Percentiles rank a stretch among this genome's conserved stretches.
Evolutionary conservation across 2,113 vertebrate species (phyloP).

Genomic region (Phyllostomus hastatus): DNA sequence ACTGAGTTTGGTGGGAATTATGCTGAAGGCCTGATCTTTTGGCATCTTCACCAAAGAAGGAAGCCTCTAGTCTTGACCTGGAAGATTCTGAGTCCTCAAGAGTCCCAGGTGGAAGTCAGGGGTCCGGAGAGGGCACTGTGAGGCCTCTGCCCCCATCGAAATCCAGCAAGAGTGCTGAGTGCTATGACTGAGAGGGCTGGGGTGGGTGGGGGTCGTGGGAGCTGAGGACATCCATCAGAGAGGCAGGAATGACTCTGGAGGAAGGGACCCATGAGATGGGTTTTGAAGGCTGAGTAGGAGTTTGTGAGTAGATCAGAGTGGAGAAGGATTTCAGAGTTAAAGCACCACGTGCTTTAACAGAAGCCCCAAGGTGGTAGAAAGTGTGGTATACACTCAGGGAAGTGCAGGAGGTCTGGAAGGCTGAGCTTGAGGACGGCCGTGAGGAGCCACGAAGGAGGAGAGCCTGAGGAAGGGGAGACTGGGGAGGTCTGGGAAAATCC

Average conservation of each 20-base stretch:
- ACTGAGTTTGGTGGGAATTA: too few relatives aligned
- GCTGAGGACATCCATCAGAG: not conserved
- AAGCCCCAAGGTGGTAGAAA: not conserved
- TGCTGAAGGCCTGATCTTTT: not conserved
- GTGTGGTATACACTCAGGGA: not conserved
- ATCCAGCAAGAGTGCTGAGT: not conserved
- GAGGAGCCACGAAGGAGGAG: not conserved
- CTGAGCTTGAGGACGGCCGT: not conserved
- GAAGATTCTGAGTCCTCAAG: not conserved
- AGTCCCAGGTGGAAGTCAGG: not conserved
- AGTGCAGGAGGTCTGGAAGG: not conserved
- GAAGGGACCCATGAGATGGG: not conserved
- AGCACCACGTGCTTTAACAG: not conserved
- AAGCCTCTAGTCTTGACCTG: not conserved
- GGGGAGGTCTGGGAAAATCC: not conserved
- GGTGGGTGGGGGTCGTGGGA: not conserved
- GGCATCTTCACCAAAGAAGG: not conserved
- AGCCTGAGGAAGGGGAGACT: not conserved
- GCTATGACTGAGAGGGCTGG: not conserved
- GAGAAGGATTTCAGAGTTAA: not conserved
- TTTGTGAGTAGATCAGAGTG: not conserved
- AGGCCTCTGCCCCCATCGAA: not conserved
- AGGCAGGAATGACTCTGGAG: not conserved
- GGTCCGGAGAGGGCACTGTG: not conserved
- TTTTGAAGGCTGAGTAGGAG: conserved; percentile 35